Conservation (phyloP, 1,140 invertebrate species). For the Ips typographus region DNA sequence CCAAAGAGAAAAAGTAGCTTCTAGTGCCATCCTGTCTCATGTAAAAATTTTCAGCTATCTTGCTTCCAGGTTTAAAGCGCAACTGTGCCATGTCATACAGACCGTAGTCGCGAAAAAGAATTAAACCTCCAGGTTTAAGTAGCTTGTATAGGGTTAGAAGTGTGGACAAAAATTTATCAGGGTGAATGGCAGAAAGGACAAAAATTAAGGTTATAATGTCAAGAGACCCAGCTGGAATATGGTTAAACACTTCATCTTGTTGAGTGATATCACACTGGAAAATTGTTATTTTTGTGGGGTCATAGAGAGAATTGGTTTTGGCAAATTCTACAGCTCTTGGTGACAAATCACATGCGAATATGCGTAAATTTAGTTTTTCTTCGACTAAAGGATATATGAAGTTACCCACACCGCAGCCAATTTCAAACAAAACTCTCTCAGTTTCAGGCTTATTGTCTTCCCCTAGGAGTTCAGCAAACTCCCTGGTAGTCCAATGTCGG, state of each 20-base stretch:
- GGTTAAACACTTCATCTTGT: slow-evolving; percentile 60
- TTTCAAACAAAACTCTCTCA: slow-evolving; percentile 69
- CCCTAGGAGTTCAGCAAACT: slow-evolving; percentile 81
- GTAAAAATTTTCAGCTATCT: slow-evolving; percentile 94
- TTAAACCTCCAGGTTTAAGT: slow-evolving; percentile 77
- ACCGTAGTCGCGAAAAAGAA: slow-evolving; percentile 96
- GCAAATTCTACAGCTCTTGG: slow-evolving; percentile 86
- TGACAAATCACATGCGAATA: slow-evolving; percentile 95
- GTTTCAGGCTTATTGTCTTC: slow-evolving; percentile 46
- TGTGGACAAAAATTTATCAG: slow-evolving; percentile 74
- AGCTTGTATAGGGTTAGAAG: slow-evolving; percentile 69
- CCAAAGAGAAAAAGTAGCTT: slow-evolving; percentile 78
- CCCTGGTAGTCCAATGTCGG: slow-evolving; percentile 93
- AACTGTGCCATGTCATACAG: slow-evolving; percentile 98
- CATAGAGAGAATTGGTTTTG: slow-evolving; percentile 67
- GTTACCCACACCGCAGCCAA: slow-evolving; percentile 98
- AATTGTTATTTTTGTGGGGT: slow-evolving; percentile 66
- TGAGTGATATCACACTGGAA: slow-evolving; percentile 74
- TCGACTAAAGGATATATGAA: slow-evolving; percentile 91
- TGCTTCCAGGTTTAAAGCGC: slow-evolving; percentile 88
- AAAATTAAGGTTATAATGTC: slow-evolving; percentile 94
- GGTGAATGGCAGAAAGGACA: slow-evolving; percentile 92
- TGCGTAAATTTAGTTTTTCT: slow-evolving; percentile 70
- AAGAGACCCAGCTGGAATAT: slow-evolving; percentile 59
- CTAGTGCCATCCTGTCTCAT: slow-evolving; percentile 96